These are phyloP conservation scores for Camptogramma bilineatum DNA, from an alignment of 2,888 invertebrate genomes.

Conservation along the genomic window DNA sequence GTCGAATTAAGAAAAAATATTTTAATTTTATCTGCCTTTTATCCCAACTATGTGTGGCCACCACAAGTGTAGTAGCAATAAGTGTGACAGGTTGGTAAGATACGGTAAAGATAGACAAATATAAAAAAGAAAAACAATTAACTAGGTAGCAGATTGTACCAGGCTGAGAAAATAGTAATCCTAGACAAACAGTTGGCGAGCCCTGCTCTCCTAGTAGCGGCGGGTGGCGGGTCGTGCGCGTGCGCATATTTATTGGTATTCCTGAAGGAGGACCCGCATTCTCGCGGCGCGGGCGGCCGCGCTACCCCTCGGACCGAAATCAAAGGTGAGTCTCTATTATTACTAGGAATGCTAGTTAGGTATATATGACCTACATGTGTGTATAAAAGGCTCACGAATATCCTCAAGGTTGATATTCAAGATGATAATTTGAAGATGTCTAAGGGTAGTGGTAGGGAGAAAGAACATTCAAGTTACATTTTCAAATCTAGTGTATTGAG, in stretches of 20 bases:
- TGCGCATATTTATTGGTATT: slow-evolving; percentile 77
- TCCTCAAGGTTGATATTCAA: no score
- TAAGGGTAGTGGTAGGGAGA: no score
- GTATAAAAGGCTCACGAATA: not conserved
- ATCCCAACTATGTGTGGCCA: no score
- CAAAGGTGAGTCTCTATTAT: slow-evolving; percentile 39
- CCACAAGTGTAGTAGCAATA: no score
- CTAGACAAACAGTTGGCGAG: slow-evolving; percentile 51
- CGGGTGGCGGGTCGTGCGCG: slow-evolving; percentile 59
- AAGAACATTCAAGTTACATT: no score
- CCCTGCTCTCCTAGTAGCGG: slow-evolving; percentile 59
- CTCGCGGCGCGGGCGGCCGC: slow-evolving; percentile 77
- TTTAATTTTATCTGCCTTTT: no score
- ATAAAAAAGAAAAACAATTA: not conserved
- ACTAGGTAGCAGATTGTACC: not conserved
- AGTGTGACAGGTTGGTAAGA: not conserved
- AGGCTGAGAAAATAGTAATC: not conserved
- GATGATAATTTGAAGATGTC: no score
- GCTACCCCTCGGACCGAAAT: slow-evolving; percentile 53
- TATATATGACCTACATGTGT: not conserved
- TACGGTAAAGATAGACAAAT: not conserved
- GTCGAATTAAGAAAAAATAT: no score
- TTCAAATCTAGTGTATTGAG: no score
- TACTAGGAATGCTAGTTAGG: not conserved
- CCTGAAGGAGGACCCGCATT: slow-evolving; percentile 62